Percentiles rank a stretch among this genome's conserved stretches.
These are phyloP conservation scores for Nemopilema nomurai DNA, from an alignment of 30 jellyfish, hydroid and myxozoan genomes.

Conservation along the genomic window DNA sequence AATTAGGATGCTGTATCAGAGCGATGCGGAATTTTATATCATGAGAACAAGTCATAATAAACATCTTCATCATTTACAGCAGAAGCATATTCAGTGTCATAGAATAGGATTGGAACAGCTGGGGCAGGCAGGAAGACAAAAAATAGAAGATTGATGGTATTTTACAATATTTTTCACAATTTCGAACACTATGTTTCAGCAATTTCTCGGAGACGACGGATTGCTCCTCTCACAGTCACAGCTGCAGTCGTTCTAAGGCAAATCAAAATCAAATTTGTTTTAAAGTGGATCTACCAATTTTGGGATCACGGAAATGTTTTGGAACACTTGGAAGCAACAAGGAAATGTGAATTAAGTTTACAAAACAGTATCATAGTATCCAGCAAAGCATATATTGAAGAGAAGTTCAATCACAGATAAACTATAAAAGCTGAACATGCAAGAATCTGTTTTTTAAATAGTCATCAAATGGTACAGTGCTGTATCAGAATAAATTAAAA, in stretches of 20 bases:
- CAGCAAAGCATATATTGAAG: too few relatives aligned
- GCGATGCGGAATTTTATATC: slow-evolving; percentile 51
- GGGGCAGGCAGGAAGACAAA: too few relatives aligned
- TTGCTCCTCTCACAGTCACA: slow-evolving; percentile 91
- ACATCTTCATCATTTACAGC: slow-evolving; percentile 29
- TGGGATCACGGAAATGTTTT: too few relatives aligned
- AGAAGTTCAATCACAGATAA: neutral
- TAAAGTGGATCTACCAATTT: neutral
- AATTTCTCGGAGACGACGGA: slow-evolving; percentile 92
- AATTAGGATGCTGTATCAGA: slow-evolving; percentile 40
- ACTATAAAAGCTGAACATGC: neutral
- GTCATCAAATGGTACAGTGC: neutral
- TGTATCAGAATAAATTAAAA: neutral
- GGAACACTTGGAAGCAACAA: too few relatives aligned
- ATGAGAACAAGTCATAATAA: slow-evolving; percentile 23
- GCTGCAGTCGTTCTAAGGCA: slow-evolving; percentile 92
- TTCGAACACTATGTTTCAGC: slow-evolving; percentile 62
- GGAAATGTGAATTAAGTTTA: too few relatives aligned
- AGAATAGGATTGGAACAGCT: too few relatives aligned
- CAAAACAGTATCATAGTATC: too few relatives aligned
- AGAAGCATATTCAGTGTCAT: too few relatives aligned
- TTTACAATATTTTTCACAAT: neutral
- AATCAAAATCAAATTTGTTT: neutral
- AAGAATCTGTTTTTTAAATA: too few relatives aligned
- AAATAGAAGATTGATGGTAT: slow-evolving; percentile 6